Percentiles rank a stretch among this genome's conserved stretches.
Conservation (phyloP, 2,113 vertebrate species). For the Xiphorhynchus elegans region DNA sequence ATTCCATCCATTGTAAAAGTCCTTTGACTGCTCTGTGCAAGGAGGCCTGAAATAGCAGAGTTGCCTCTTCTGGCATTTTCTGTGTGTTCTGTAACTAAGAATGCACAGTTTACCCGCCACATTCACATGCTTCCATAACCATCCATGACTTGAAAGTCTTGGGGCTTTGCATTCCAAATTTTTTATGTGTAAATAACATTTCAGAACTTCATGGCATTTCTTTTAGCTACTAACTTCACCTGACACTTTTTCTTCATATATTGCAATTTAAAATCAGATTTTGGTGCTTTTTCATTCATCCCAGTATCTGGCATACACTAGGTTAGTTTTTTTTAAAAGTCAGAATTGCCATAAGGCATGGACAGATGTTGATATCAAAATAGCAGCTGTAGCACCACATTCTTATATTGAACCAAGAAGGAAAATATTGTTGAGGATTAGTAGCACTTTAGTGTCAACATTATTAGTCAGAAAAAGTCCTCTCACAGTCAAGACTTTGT, state of each 20-base stretch:
- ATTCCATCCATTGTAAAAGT: background rate
- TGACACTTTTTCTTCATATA: background rate
- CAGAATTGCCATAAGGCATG: background rate
- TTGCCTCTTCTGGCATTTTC: background rate
- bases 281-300: background rate
- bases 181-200: background rate
- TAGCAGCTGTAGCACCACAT: constrained; percentile 15
- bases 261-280: background rate
- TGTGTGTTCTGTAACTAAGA: background rate
- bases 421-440: background rate
- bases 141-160: background rate
- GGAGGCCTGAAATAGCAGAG: background rate
- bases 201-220: background rate
- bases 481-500: background rate
- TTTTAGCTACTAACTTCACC: background rate
- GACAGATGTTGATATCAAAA: constrained; percentile 53
- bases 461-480: background rate
- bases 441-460: background rate
- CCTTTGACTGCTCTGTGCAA: background rate
- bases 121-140: background rate
- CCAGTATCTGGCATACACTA: background rate
- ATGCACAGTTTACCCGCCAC: background rate
- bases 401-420: constrained; percentile 26
- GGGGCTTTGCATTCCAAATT: background rate
- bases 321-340: constrained; percentile 42